Conservation (phyloP, 2,888 invertebrate species). For the Metellina segmentata region DNA sequence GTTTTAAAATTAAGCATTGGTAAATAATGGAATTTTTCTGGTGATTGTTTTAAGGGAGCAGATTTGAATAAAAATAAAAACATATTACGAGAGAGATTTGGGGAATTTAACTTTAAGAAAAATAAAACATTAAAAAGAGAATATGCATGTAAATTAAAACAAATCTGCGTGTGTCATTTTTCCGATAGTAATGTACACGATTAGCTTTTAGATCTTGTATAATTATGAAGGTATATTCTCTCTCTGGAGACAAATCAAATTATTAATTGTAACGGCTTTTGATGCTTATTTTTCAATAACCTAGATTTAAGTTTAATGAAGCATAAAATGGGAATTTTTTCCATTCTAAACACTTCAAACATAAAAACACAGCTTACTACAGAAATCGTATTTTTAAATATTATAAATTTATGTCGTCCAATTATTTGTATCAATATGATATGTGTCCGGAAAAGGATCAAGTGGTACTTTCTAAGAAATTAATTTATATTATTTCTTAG, state of each 20-base stretch:
- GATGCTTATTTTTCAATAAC: too few species aligned
- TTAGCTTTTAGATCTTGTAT: not conserved
- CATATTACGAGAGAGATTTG: not conserved
- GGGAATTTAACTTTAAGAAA: not conserved
- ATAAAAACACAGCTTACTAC: too few species aligned
- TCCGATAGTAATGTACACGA: not conserved
- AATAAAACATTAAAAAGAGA: not conserved
- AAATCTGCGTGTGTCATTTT: not conserved
- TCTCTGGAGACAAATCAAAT: not conserved
- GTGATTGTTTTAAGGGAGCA: not conserved
- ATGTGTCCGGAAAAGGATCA: too few species aligned
- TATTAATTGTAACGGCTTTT: not conserved
- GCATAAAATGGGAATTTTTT: too few species aligned
- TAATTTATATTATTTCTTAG: too few species aligned
- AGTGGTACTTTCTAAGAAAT: too few species aligned
- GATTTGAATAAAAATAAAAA: not conserved
- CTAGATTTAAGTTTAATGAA: too few species aligned
- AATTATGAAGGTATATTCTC: not conserved
- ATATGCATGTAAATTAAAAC: not conserved
- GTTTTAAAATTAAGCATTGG: not conserved
- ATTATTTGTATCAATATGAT: too few species aligned
- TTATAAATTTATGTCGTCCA: too few species aligned
- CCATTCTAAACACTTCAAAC: too few species aligned
- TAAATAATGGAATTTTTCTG: conserved; percentile 1
- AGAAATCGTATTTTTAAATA: too few species aligned